Base-by-base conservation (phyloP, 1,140 invertebrate genomes). In the Chironomus striatipennis region DNA sequence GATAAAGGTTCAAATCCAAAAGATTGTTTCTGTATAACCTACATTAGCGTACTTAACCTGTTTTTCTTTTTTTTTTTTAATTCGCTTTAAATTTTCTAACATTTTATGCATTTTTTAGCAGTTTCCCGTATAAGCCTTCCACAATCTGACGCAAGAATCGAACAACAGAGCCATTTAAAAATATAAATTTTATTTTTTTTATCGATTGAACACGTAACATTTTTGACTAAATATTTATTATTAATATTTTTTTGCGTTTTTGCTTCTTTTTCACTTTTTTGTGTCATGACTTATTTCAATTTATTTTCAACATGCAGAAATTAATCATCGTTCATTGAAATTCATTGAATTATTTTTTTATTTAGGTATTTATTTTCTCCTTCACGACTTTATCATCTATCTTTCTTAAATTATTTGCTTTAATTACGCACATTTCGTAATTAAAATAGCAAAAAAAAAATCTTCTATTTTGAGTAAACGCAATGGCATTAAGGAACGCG, bases 401-500 rank as follows among this genome's bases (percentile, higher is more conserved):
- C 24, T 34, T 34, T 34, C 24, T 34, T 34, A 34, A 34, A 5
- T 34, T 34, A 34, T 57, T 57, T 47, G 43, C 15, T 57, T 57
- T 57, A 57, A 57, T 57, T 57, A 57, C 47, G 47, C 47, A 57
- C 47, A 57, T 34, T 34, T 34, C 24, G 24, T 34, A 34, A 34
- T 34, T 34, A 15, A 47, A 57, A 57, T 57, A 12, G n/a, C 47
- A 12, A 12, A 15, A n/a, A n/a, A n/a, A n/a, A 57, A 57, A 57
- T 57, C 47, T 57, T 34, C 24, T 34, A 10, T 57, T 15, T 12
- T n/a, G 47, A 57, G n/a, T 57, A 57, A 57, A n/a, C 47, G 12
- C 64, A 70, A 70, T 70, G 65, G 65, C 65, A 70, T 17, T 20
- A 57, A 20, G 65, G 65, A 70, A 70, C 65, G 65, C 65, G 9